A percentile compares a stretch with the other conserved stretches of the same genome.
Conservation (phyloP, 2,888 invertebrate genomes). For the Microdon myrmicae region DNA sequence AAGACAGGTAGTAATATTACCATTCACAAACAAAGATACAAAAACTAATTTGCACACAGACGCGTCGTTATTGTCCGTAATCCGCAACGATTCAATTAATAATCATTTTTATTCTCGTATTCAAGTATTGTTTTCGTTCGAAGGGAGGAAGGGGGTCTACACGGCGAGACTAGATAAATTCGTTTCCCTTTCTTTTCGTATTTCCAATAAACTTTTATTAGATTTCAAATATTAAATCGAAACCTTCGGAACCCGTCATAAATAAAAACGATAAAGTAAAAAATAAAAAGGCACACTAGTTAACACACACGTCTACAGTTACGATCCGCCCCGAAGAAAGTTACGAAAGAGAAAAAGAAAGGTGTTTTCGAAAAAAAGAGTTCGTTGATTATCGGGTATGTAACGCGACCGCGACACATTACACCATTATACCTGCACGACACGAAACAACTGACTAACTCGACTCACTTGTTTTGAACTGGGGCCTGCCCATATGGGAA, state of each 20-base stretch:
- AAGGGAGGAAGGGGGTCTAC: not conserved
- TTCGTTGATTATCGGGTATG: slow-evolving; percentile 30
- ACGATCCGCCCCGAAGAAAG: slow-evolving; percentile 35
- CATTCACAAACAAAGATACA: slow-evolving; percentile 1
- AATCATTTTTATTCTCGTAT: slow-evolving; percentile 13
- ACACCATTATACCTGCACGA: slow-evolving; percentile 50
- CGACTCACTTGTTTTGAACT: slow-evolving; percentile 54
- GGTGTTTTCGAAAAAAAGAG: slow-evolving; percentile 4
- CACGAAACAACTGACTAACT: slow-evolving; percentile 57
- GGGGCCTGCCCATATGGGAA: slow-evolving; percentile 52
- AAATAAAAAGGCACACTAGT: slow-evolving; percentile 9
- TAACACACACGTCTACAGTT: slow-evolving; percentile 6
- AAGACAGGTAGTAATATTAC: slow-evolving; percentile 7
- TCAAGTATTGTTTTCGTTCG: slow-evolving; percentile 19
- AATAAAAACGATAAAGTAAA: slow-evolving; percentile 9
- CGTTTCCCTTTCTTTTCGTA: not conserved
- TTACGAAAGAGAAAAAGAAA: slow-evolving; percentile 39
- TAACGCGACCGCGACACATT: slow-evolving; percentile 22
- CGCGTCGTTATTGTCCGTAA: slow-evolving; percentile 27
- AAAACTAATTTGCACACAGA: not conserved
- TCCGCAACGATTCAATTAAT: slow-evolving; percentile 31
- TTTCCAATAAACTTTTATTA: slow-evolving; percentile 5
- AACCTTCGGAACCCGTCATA: slow-evolving; percentile 16
- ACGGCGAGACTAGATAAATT: too few relatives aligned
- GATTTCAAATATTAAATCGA: slow-evolving; percentile 14